Evolutionary conservation across 2,797 vertebrate genomes (phyloP), one percentile per base, ranked within the genome.

Genomic region (Chromis chromis): DNA sequence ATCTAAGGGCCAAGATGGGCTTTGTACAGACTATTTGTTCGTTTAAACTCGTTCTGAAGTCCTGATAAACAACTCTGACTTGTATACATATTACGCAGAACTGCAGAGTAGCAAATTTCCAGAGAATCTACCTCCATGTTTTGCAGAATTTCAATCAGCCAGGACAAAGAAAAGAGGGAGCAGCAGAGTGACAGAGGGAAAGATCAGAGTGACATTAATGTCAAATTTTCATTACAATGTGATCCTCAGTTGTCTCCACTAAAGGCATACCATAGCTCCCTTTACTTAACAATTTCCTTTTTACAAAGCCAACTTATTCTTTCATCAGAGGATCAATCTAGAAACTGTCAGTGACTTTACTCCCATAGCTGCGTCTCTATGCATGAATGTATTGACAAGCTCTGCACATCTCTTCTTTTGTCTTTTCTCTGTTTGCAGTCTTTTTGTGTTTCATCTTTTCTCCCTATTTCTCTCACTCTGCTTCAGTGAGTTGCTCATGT

Each of bases 401-500:
- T 28, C 19, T 46, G 24, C 21, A 10, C 22, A 22, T 52, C 28
- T 25, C 24, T 10, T 0, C 33, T 21, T 16, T 12, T 28, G 14
- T 54, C 36, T 69, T 4, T n/a, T 46, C 13, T 17, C 16, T 19
- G 10, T 31, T 46, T 54, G n/a, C 19, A 0, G 10, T 3, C 33
- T 46, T 3, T 46, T 36, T 65, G 16, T 16, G 13, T 21, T 22
- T 4, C 5, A 6, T 54, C 24, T 6, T 19, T 4, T 27, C n/a
- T 17, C 52, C 27, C 6, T 27, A 2, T 16, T 11, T 58, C 33
- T 65, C 7, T 68, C 14, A 69, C n/a, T 63, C 40, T 28, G 66
- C 50, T 65, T 46, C 65, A 22, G 40, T 58, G 52, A 74, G 27
- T 36, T 31, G 16, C 7, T 64, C 57, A 14, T 6, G 24, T 63